These are phyloP conservation scores for Paguma larvata DNA, from an alignment of 2,797 vertebrate species.

Conservation along the genomic window DNA sequence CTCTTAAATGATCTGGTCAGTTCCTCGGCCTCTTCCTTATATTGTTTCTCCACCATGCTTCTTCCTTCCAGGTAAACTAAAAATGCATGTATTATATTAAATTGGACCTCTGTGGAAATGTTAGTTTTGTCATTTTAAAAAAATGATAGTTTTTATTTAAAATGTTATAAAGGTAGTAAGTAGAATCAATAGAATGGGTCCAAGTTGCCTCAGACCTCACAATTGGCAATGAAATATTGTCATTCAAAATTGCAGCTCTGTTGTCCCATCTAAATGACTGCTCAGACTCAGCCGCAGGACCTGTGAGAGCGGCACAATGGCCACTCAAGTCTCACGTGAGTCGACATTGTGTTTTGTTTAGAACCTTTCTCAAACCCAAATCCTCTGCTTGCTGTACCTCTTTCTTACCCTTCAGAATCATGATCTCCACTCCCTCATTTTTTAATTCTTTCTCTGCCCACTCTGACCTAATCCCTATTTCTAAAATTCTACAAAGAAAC, in stretches of 20 bases:
- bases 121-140: neutral
- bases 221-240: neutral
- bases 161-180: neutral
- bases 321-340: neutral
- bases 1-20: neutral
- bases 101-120: neutral
- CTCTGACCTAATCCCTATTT: neutral
- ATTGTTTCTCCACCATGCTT: neutral
- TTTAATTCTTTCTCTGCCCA: neutral
- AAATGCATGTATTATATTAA: neutral
- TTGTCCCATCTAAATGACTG: neutral
- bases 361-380: neutral
- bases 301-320: neutral
- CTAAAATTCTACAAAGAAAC: conserved; percentile 13
- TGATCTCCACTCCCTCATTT: neutral
- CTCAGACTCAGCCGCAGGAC: neutral
- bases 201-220: neutral
- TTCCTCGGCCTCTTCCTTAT: neutral
- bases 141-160: conserved; percentile 44
- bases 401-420: conserved; percentile 13
- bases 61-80: conserved; percentile 28
- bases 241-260: neutral
- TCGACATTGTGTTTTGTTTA: neutral
- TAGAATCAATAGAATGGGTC: neutral
- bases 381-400: neutral